Evolutionary conservation across 2,113 vertebrate genomes (phyloP).

Genomic region (Gavialis gangeticus): DNA sequence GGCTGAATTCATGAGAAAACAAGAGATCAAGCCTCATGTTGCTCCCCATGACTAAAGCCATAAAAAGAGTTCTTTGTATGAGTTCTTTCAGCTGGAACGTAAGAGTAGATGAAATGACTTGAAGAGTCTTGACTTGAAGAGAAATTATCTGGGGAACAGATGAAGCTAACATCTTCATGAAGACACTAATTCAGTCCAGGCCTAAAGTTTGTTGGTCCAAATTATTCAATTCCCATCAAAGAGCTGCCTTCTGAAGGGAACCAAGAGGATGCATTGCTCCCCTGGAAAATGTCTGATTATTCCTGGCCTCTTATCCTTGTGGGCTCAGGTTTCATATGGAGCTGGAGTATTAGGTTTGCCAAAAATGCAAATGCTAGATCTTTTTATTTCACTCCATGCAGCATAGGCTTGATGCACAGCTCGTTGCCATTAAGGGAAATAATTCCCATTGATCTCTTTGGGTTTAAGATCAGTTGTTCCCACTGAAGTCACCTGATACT

Average conservation of each 20-base stretch:
- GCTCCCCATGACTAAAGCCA: not conserved
- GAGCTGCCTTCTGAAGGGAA: not conserved
- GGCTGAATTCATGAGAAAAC: not conserved
- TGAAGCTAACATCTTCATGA: not conserved
- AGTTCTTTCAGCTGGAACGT: accelerated
- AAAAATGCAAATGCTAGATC: not conserved
- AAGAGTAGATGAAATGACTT: no score
- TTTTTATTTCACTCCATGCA: not conserved
- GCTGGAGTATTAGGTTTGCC: not conserved
- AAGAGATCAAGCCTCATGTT: not conserved
- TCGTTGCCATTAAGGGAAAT: not conserved
- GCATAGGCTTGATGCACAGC: not conserved
- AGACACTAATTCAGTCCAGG: not conserved
- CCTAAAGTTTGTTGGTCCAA: not conserved
- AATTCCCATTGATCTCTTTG: not conserved
- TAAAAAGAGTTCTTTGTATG: not conserved
- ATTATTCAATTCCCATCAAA: not conserved
- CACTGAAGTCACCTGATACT: not conserved
- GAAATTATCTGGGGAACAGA: not conserved
- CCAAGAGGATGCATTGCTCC: not conserved
- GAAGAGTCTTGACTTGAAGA: not conserved
- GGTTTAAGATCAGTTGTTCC: not conserved
- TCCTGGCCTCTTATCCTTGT: not conserved
- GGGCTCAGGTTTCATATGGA: not conserved
- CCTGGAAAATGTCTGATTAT: not conserved